phyloP scores from a whole-genome alignment of 2,888 invertebrate species.

The Smittia sp. region DNA sequence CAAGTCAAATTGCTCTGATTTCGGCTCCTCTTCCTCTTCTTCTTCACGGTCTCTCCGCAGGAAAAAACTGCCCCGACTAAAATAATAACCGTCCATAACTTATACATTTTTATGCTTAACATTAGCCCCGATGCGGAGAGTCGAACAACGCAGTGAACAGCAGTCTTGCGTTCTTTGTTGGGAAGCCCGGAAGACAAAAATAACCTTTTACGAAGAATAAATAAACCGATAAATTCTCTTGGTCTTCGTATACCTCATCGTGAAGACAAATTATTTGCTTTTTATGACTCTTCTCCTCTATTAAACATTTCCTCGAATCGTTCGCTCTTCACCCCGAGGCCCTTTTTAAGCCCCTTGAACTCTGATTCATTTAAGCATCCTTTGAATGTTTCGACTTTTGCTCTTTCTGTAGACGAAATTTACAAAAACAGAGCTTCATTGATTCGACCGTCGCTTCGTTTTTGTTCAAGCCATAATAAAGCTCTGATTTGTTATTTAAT shows the following conservation, averaged over 20 bases:
- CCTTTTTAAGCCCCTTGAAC: too few relatives aligned
- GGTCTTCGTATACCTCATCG: slow-evolving; percentile 1
- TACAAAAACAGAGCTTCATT: too few relatives aligned
- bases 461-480: too few relatives aligned
- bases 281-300: slow-evolving; percentile 37
- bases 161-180: too few relatives aligned
- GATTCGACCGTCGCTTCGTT: too few relatives aligned
- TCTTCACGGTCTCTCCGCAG: background rate
- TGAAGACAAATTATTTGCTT: slow-evolving; percentile 34
- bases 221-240: slow-evolving; percentile 38
- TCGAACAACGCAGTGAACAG: background rate
- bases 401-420: too few relatives aligned
- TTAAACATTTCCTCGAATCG: slow-evolving; percentile 21
- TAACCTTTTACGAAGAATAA: slow-evolving; percentile 23
- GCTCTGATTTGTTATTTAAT: too few relatives aligned
- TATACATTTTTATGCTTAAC: slow-evolving; percentile 11
- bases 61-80: background rate
- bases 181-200: slow-evolving; percentile 6
- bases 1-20: slow-evolving; percentile 1
- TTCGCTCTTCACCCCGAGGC: background rate
- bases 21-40: background rate
- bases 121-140: background rate
- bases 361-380: too few relatives aligned
- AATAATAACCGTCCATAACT: slow-evolving; percentile 2
- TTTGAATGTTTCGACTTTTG: too few relatives aligned